Evolutionary conservation across 2,797 vertebrate genomes (phyloP), one percentile per base, ranked within the genome.

Genomic region (Gambusia yucatana): DNA sequence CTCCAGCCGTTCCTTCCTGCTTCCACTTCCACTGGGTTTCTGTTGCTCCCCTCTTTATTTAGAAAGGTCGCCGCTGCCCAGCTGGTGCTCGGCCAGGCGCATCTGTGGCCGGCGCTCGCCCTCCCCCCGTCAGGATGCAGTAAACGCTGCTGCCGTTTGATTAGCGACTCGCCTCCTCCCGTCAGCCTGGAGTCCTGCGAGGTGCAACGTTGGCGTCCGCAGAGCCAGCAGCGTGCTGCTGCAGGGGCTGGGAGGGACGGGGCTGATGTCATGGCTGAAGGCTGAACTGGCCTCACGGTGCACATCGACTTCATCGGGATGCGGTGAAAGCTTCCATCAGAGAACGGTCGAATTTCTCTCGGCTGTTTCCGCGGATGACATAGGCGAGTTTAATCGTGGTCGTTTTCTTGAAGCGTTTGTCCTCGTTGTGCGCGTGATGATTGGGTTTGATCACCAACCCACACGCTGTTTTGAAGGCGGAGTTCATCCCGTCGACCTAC

Each of bases 201-300:
- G 22, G 50, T 77, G 30, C 73, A 14, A 77, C 17, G 52, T 75
- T 75, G 48, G 74, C 43, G 44, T 82, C 77, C 57, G 41, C 50
- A 55, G 22, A 67, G 75, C 44, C 30, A 3, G 59, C 39, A 3
- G 59, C 33, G n/a, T 30, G 52, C 33, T 43, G 81, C 83, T 84
- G 76, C 39, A 16, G 84, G 77, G 57, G 44, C 59, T 83, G 82
- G 81, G 75, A 75, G 82, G 55, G 65, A 33, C 36, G 67, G 76
- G 59, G 65, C 71, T 88, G 84, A 91, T 84, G 88, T 88, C 83
- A 88, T 72, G 74, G 36, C 72, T 83, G 84, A 82, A 33, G 74
- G 43, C 72, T 86, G 81, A 82, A 28, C 36, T 85, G 43, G 81
- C 79, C 69, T 73, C 55, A 44, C 39, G 52, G 44, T 33, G 22